phyloP scores from a whole-genome alignment of 2,888 invertebrate species.

The Hedychridium roseum region DNA sequence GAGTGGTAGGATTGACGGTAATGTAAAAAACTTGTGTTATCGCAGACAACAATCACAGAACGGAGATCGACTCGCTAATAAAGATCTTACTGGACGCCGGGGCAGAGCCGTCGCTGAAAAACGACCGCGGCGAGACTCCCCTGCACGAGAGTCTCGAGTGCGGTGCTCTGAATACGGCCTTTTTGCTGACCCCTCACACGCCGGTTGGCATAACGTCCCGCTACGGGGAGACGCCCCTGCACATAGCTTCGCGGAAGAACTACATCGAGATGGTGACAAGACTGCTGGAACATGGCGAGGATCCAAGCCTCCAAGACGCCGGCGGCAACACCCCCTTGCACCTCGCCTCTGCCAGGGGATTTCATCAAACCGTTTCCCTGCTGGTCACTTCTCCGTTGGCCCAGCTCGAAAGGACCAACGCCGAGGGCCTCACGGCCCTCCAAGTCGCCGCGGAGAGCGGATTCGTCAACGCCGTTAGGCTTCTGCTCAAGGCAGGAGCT shows the following conservation, averaged over 20 bases:
- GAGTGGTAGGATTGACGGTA: neutral
- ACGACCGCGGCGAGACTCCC: constrained; percentile 61
- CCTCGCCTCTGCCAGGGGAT: constrained; percentile 60
- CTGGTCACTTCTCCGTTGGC: constrained; percentile 54
- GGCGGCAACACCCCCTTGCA: constrained; percentile 61
- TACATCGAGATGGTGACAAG: constrained; percentile 46
- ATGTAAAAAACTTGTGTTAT: neutral
- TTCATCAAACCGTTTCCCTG: constrained; percentile 53
- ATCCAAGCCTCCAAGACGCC: constrained; percentile 52
- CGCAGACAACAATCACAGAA: constrained; percentile 42
- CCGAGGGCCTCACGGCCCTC: constrained; percentile 55
- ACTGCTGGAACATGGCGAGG: constrained; percentile 50
- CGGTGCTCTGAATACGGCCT: constrained; percentile 47
- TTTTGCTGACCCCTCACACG: constrained; percentile 41
- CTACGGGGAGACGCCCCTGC: constrained; percentile 59
- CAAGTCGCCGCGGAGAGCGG: constrained; percentile 62
- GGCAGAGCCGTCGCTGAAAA: constrained; percentile 55
- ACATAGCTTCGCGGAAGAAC: constrained; percentile 57
- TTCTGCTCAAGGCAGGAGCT: constrained; percentile 48
- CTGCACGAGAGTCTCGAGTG: constrained; percentile 53
- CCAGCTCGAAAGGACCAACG: constrained; percentile 54
- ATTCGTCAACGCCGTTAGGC: constrained; percentile 52
- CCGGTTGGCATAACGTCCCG: constrained; percentile 46
- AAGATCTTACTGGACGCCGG: constrained; percentile 54
- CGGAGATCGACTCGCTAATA: constrained; percentile 46